Evolutionary conservation across 2,797 vertebrate genomes (phyloP).

Genomic region (Phalanger gymnotis): DNA sequence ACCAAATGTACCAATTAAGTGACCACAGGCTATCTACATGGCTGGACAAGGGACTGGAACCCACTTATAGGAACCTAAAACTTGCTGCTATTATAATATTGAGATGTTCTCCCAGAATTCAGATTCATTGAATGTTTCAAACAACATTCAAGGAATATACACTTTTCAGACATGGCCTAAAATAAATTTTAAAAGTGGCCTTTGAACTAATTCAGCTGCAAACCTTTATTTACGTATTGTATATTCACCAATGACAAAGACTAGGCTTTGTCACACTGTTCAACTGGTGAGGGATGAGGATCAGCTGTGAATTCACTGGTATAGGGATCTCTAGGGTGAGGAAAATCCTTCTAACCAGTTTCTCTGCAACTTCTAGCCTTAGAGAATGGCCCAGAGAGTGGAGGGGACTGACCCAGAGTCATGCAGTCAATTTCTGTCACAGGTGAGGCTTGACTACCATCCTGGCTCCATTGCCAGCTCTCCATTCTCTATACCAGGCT

Average conservation of each 20-base stretch:
- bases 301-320: neutral
- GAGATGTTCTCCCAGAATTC: neutral
- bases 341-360: neutral
- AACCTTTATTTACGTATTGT: neutral
- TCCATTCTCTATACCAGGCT: neutral
- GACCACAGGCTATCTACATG: neutral
- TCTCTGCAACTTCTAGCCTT: neutral
- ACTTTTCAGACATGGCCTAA: neutral
- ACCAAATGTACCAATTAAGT: neutral
- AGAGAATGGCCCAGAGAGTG: neutral
- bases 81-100: neutral
- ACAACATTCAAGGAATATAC: neutral
- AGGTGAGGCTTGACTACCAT: neutral
- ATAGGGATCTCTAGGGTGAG: neutral
- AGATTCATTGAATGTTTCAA: neutral
- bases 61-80: neutral
- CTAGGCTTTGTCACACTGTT: neutral
- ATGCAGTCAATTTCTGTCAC: neutral
- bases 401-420: neutral
- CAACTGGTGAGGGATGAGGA: neutral
- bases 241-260: neutral
- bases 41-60: neutral
- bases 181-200: conserved; percentile 3
- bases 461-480: neutral
- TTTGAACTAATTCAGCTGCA: neutral